Conservation (phyloP, 2,797 vertebrate genomes). For the Tragopan temminckii region DNA sequence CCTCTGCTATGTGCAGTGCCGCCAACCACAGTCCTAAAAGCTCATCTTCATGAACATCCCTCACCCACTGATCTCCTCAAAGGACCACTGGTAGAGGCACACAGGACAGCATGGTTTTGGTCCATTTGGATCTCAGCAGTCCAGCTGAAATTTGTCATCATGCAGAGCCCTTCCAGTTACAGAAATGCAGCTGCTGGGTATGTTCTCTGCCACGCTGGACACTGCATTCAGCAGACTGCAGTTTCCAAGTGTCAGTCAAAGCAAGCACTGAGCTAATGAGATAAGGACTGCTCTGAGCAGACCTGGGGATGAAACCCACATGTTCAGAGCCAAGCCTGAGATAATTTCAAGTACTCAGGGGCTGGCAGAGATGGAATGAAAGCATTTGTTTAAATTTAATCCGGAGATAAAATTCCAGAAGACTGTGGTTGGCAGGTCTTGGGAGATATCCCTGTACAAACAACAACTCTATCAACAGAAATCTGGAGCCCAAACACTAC, state of each 20-base stretch:
- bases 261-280: neutral
- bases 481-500: neutral
- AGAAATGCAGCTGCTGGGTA: neutral
- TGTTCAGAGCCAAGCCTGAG: neutral
- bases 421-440: neutral
- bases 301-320: neutral
- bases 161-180: neutral
- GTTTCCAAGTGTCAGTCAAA: neutral
- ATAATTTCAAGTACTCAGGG: neutral
- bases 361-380: neutral
- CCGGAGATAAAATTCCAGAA: neutral
- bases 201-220: neutral
- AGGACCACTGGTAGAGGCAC: neutral
- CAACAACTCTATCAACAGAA: neutral
- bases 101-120: neutral
- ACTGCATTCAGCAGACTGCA: neutral
- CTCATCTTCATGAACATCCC: accelerated
- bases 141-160: neutral
- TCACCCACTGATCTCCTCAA: neutral
- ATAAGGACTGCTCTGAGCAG: neutral
- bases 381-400: neutral
- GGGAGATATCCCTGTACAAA: accelerated
- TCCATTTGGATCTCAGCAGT: neutral
- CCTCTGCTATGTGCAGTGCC: no score
- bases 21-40: neutral